A percentile compares a stretch with the other conserved stretches of the same genome.
phyloP scores from a whole-genome alignment of 1,140 invertebrate genomes.

The Maconellicoccus hirsutus region DNA sequence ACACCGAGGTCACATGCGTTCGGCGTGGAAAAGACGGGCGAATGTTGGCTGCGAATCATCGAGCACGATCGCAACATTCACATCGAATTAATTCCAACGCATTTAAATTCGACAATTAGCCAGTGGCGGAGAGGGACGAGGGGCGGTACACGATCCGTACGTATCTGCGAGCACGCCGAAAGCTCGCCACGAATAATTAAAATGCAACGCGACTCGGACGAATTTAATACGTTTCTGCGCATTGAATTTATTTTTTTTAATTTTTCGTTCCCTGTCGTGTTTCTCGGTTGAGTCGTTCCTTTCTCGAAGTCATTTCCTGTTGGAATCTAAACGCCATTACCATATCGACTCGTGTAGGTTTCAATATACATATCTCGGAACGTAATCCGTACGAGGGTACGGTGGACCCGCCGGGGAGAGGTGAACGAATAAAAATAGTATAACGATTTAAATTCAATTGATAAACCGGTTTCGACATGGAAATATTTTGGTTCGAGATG shows the following conservation, averaged over 20 bases:
- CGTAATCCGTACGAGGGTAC: too few species aligned
- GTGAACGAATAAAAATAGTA: neutral
- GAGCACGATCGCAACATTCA: neutral
- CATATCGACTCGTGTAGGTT: constrained; percentile 3
- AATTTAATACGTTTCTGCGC: neutral
- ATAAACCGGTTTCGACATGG: neutral
- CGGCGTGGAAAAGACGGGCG: too few species aligned
- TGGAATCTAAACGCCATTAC: neutral
- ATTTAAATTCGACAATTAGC: neutral
- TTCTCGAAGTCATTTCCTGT: neutral
- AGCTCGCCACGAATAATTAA: neutral
- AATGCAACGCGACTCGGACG: neutral
- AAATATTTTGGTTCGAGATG: neutral
- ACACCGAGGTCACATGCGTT: too few species aligned
- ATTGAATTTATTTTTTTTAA: neutral
- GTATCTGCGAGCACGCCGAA: neutral
- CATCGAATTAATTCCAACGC: neutral
- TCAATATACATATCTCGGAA: neutral
- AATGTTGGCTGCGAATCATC: too few species aligned
- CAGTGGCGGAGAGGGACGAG: too few species aligned
- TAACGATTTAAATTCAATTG: constrained; percentile 1
- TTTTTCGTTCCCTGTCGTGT: too few species aligned
- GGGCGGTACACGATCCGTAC: neutral
- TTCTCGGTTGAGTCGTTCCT: neutral
- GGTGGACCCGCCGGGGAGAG: neutral